These are phyloP conservation scores for Trogon melanurus DNA, from an alignment of 2,113 vertebrate species.

Conservation along the genomic window DNA sequence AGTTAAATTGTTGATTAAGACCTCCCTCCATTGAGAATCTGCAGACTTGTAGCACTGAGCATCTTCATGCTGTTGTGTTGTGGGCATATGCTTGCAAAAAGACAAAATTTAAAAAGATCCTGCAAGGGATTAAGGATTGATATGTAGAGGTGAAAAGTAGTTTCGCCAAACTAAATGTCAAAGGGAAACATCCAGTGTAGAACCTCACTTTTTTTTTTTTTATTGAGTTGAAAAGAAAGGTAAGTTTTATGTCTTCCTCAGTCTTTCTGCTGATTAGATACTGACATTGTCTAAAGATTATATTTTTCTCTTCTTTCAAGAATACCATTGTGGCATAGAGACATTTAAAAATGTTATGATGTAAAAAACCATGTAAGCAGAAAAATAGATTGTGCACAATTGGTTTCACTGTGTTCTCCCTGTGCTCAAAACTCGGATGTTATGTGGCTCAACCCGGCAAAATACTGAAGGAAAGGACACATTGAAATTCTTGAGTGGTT, in stretches of 20 bases:
- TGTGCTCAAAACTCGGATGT: not conserved
- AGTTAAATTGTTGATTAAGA: not conserved
- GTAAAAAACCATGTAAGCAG: not conserved
- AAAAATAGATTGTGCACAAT: rapidly evolving
- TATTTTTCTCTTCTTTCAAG: not conserved
- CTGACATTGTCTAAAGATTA: not conserved
- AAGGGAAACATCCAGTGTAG: not conserved
- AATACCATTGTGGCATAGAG: not conserved
- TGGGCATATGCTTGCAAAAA: not conserved
- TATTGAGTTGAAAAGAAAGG: not conserved
- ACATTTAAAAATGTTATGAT: not conserved
- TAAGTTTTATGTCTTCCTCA: not conserved
- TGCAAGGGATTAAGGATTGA: not conserved
- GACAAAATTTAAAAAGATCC: not conserved
- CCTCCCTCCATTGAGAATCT: not conserved
- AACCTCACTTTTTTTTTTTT: not conserved
- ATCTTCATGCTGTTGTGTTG: not conserved
- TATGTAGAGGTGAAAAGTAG: not conserved
- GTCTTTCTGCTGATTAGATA: not conserved
- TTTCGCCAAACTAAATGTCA: not conserved
- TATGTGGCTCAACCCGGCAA: not conserved
- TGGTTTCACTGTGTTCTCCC: not conserved
- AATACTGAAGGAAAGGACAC: not conserved
- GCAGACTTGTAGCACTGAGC: not conserved
- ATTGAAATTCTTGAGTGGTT: not conserved